Percentiles rank a stretch among this genome's conserved stretches.
These are phyloP conservation scores for Lagria hirta DNA, from an alignment of 2,888 invertebrate genomes.

Conservation along the genomic window DNA sequence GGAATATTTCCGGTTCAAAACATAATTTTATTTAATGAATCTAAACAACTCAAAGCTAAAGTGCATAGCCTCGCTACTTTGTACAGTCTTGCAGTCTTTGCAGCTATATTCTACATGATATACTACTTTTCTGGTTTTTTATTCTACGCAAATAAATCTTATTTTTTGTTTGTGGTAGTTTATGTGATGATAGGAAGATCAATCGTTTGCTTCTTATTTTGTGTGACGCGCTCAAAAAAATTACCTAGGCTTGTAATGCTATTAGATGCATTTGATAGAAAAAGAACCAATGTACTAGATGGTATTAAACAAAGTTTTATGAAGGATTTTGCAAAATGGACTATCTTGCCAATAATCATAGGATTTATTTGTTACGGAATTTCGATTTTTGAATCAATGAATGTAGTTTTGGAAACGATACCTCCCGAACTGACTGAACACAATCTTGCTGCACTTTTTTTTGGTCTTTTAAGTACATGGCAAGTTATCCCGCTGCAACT, in stretches of 20 bases:
- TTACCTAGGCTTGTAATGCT: slow-evolving; percentile 33
- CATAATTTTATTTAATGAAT: slow-evolving; percentile 22
- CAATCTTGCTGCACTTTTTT: slow-evolving; percentile 24
- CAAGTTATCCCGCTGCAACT: slow-evolving; percentile 34
- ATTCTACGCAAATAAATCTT: slow-evolving; percentile 10
- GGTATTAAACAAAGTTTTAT: slow-evolving; percentile 1
- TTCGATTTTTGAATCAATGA: slow-evolving; percentile 5
- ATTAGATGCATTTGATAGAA: slow-evolving; percentile 30
- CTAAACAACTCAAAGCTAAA: slow-evolving; percentile 23
- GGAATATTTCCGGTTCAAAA: slow-evolving; percentile 38
- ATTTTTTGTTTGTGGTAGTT: slow-evolving; percentile 25
- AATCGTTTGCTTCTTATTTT: slow-evolving; percentile 29
- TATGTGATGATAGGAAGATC: slow-evolving; percentile 26
- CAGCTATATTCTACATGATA: slow-evolving; percentile 16
- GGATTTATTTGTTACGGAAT: slow-evolving; percentile 10
- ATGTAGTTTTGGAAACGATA: slow-evolving; percentile 7
- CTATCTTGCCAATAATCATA: slow-evolving; percentile 18
- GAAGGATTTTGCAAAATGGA: slow-evolving; percentile 15
- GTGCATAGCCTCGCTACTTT: slow-evolving; percentile 27
- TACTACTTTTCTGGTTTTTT: slow-evolving; percentile 28
- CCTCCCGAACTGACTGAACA: background rate
- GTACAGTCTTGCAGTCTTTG: slow-evolving; percentile 30
- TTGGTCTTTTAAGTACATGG: slow-evolving; percentile 36
- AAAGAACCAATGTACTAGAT: slow-evolving; percentile 20
- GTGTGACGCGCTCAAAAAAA: slow-evolving; percentile 23